Percentiles rank a stretch among this genome's conserved stretches.
These are phyloP conservation scores for Brachystomella parvula DNA, from an alignment of 1,140 invertebrate species.

Conservation along the genomic window DNA sequence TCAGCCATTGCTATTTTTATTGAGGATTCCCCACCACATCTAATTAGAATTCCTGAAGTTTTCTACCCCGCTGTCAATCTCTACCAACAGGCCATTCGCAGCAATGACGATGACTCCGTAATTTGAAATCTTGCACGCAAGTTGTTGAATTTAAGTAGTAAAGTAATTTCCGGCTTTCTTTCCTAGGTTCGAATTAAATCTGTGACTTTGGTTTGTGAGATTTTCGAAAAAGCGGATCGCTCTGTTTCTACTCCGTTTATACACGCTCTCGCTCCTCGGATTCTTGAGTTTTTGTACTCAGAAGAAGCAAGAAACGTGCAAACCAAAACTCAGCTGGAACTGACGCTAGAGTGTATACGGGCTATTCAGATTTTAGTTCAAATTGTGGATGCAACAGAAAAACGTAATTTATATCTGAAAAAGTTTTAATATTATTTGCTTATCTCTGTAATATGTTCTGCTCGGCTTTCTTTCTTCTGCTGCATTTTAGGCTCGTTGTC, in stretches of 20 bases:
- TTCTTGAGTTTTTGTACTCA: conserved; percentile 61
- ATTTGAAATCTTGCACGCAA: conserved; percentile 35
- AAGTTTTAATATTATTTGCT: not conserved
- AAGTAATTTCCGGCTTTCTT: not conserved
- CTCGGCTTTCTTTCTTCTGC: no score
- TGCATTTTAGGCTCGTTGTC: conserved; percentile 12
- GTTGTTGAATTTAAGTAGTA: not conserved
- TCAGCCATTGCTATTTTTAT: conserved; percentile 75
- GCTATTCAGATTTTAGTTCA: conserved; percentile 32
- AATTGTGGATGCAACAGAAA: conserved; percentile 30
- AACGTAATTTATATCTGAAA: conserved; percentile 23
- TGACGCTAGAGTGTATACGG: conserved; percentile 27
- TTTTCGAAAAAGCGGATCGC: conserved; percentile 54
- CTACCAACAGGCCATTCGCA: conserved; percentile 77
- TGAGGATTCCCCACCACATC: conserved; percentile 65
- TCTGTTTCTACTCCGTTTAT: conserved; percentile 68
- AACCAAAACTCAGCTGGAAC: conserved; percentile 27
- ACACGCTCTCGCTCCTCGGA: conserved; percentile 64
- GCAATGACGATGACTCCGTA: conserved; percentile 63
- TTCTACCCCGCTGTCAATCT: conserved; percentile 90
- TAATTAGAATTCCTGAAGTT: conserved; percentile 66
- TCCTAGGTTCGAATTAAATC: conserved; percentile 22
- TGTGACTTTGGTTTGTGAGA: conserved; percentile 28
- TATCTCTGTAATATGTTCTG: not conserved
- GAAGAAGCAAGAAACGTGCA: conserved; percentile 41